phyloP scores from a whole-genome alignment of 2,113 vertebrate species.

The Colius striatus region DNA sequence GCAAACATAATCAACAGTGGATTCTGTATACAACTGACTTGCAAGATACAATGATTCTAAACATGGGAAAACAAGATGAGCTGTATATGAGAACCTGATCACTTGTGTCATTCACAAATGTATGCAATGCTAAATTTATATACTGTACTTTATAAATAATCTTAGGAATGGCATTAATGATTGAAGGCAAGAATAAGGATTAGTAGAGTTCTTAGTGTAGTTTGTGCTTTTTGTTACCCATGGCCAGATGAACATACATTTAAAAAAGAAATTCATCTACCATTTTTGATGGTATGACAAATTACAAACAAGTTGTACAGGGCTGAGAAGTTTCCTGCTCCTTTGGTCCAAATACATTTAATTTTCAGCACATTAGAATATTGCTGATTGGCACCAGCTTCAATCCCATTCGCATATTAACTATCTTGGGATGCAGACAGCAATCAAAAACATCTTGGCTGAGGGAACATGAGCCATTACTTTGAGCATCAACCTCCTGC shows the following conservation, averaged over 20 bases:
- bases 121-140: background rate
- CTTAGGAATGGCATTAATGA: background rate
- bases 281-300: background rate
- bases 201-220: background rate
- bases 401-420: fast-evolving
- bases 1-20: background rate
- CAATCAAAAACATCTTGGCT: background rate
- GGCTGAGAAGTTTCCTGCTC: background rate
- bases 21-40: background rate
- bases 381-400: background rate
- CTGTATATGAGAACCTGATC: background rate
- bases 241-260: background rate
- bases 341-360: background rate
- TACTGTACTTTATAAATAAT: background rate
- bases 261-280: background rate
- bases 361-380: background rate
- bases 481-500: background rate
- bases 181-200: background rate
- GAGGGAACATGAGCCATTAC: background rate
- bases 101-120: background rate
- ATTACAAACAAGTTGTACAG: background rate
- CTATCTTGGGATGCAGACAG: background rate
- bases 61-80: background rate
- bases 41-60: background rate
- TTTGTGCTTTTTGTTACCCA: background rate